Evolutionary conservation across 2,888 invertebrate genomes (phyloP).

Genomic region (Pyrochroa serraticornis): DNA sequence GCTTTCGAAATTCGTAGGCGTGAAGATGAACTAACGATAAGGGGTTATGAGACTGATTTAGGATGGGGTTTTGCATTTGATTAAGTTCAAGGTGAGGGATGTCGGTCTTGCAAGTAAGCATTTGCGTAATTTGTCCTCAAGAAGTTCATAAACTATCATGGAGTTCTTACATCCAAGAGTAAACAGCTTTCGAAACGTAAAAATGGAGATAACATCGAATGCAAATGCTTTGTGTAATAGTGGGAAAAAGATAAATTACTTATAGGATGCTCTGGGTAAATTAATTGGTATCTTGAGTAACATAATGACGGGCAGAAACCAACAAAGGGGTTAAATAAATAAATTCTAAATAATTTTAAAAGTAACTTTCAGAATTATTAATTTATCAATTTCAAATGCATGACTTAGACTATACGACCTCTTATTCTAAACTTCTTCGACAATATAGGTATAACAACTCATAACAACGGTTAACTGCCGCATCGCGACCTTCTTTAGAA

Average conservation of each 20-base stretch:
- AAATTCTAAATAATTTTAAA: too few species aligned
- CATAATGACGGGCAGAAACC: background rate
- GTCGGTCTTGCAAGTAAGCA: too few species aligned
- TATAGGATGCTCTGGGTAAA: background rate
- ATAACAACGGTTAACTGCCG: too few species aligned
- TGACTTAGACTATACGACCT: too few species aligned
- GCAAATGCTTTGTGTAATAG: background rate
- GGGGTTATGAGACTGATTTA: conserved; percentile 3
- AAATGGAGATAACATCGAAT: background rate
- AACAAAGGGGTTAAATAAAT: too few species aligned
- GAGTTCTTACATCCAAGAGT: background rate
- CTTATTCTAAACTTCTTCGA: too few species aligned
- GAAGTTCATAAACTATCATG: too few species aligned
- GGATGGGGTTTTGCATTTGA: background rate
- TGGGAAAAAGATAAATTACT: background rate
- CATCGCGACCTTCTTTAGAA: too few species aligned
- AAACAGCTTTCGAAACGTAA: background rate
- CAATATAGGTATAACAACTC: too few species aligned
- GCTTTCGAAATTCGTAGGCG: conserved; percentile 23
- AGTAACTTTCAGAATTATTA: too few species aligned
- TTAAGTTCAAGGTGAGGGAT: conserved; percentile 26
- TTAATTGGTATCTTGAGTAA: conserved; percentile 6
- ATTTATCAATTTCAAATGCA: too few species aligned
- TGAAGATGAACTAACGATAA: conserved; percentile 17
- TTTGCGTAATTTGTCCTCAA: too few species aligned